Base-by-base conservation (phyloP, 2,797 vertebrate genomes). In the Taenioides sp. region DNA sequence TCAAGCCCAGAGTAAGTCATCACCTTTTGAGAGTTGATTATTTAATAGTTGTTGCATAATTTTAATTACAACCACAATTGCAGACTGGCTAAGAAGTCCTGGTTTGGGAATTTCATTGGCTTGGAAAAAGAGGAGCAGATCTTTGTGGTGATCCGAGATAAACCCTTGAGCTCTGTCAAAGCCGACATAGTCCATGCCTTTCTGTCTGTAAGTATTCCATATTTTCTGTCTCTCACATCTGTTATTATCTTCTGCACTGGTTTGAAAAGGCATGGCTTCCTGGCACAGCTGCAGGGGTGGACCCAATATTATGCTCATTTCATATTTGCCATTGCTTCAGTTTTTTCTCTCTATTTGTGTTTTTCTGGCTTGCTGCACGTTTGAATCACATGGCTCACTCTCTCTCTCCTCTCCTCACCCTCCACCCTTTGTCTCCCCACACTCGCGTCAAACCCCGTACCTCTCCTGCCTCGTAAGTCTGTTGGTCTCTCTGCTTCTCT, bases 51-150 rank as follows among this genome's bases (percentile, higher is more conserved):
- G 40, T 49, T 28, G 23, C 6, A 5, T 5, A n/a, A 28, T 66
- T 50, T 16, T 28, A 66, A 50, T 27, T 20, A 7, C 47, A 66
- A 2, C 76, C 2, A 43, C 11, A 14, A 37, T 25, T 78, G 60
- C 87, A 98, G 96, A 87, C 91, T 97, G 86, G 96, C 96, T 14
- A 98, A 97, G 91, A 95, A 95, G 80, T 98, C 96, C 5, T 98
- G 96, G 96, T 98, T 98, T 66, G 96, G 96, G 74, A 97, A 97
- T 91, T 97, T 98, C 85, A 97, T 98, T 79, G 96, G 95, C 81
- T 81, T 97, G 90, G 96, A 98, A 88, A 97, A 97, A 87, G 96
- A 98, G 87, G 96, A 98, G 83, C 96, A 97, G 87, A 97, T 98
- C 88, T 97, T 97, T 67, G 94, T 97, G 72, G 95, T 97, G 89